A percentile compares a stretch with the other conserved stretches of the same genome.
Evolutionary conservation across 2,888 invertebrate genomes (phyloP).

Genomic region (Carterocephalus palaemon): DNA sequence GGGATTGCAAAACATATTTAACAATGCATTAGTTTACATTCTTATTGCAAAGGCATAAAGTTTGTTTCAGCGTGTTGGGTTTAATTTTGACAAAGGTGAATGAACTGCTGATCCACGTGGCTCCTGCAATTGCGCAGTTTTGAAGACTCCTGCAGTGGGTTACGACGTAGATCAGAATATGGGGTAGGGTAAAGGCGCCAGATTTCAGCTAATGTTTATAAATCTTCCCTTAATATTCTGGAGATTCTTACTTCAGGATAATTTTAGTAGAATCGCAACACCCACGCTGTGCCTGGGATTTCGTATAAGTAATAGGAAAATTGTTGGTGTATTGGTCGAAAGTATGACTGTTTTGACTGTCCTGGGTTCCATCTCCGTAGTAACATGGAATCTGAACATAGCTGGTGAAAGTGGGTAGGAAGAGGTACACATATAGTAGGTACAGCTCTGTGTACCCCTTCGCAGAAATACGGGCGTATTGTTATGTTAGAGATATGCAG

Average conservation of each 20-base stretch:
- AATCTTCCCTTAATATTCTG: too few species aligned
- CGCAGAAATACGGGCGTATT: too few species aligned
- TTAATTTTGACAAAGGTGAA: slow-evolving; percentile 47
- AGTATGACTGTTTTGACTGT: neutral
- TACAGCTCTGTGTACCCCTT: too few species aligned
- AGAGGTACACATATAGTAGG: too few species aligned
- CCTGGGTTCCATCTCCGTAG: neutral
- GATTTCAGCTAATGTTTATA: too few species aligned
- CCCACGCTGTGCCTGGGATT: too few species aligned
- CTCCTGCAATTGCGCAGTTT: slow-evolving; percentile 71
- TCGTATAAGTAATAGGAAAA: too few species aligned
- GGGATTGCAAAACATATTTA: slow-evolving; percentile 23
- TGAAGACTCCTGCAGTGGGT: slow-evolving; percentile 68
- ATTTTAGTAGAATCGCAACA: neutral
- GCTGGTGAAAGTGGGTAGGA: too few species aligned
- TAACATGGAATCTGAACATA: too few species aligned
- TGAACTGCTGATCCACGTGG: slow-evolving; percentile 64
- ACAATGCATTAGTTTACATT: slow-evolving; percentile 38
- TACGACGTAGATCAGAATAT: slow-evolving; percentile 52
- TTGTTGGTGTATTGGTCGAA: too few species aligned
- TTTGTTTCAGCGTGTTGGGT: slow-evolving; percentile 23
- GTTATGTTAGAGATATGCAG: too few species aligned
- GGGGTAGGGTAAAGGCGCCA: slow-evolving; percentile 41
- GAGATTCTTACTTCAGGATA: too few species aligned
- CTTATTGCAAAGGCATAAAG: slow-evolving; percentile 27